Evolutionary conservation across 2,797 vertebrate species (phyloP).

Genomic region (Micrastur ruficollis): DNA sequence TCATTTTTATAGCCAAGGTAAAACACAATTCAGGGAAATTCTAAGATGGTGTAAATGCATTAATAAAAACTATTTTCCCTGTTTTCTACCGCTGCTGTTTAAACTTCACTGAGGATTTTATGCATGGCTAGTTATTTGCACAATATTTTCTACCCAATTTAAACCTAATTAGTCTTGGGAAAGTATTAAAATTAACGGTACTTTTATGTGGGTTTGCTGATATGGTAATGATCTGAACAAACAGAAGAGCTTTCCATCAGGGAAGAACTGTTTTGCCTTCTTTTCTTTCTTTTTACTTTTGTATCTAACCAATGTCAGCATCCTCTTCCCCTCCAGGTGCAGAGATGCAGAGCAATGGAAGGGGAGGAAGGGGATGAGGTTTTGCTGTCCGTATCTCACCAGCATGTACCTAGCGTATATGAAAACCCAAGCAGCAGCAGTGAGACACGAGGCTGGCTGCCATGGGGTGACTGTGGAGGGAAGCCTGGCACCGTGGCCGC

Average conservation of each 20-base stretch:
- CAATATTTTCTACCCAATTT: slow-evolving; percentile 42
- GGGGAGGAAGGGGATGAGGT: neutral
- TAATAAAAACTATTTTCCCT: slow-evolving; percentile 16
- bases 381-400: fast-evolving
- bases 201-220: slow-evolving; percentile 18
- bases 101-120: neutral
- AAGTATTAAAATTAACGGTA: slow-evolving; percentile 25
- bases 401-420: fast-evolving
- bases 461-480: fast-evolving
- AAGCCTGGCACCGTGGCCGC: fast-evolving
- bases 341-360: neutral
- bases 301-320: neutral
- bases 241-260: neutral
- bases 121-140: neutral
- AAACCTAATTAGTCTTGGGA: slow-evolving; percentile 62
- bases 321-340: neutral
- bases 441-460: neutral
- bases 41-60: slow-evolving; percentile 63
- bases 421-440: neutral
- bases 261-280: neutral
- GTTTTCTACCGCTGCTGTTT: neutral
- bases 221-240: slow-evolving; percentile 23
- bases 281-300: neutral
- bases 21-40: slow-evolving; percentile 68
- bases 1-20: slow-evolving; percentile 75